Percentiles rank a stretch among this genome's conserved stretches.
phyloP scores from a whole-genome alignment of 2,888 invertebrate genomes.

The Nezara viridula region DNA sequence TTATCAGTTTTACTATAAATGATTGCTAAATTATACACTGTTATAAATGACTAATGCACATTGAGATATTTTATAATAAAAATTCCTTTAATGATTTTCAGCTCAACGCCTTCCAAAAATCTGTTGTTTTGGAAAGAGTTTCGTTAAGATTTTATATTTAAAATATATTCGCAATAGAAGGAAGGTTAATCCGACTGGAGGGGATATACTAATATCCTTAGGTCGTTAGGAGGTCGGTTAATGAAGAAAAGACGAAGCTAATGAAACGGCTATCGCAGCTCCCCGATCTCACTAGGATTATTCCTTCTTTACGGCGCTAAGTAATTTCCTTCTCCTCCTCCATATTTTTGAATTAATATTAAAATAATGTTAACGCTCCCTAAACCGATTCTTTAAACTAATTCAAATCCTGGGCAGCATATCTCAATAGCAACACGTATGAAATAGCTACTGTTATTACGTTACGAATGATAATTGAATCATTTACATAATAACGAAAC shows the following conservation, averaged over 20 bases:
- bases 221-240: constrained; percentile 44
- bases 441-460: no score
- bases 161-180: neutral
- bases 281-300: constrained; percentile 48
- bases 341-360: constrained; percentile 51
- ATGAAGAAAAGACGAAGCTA: constrained; percentile 51
- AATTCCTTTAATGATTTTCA: neutral
- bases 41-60: neutral
- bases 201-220: constrained; percentile 38
- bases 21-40: no score
- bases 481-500: no score
- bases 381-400: neutral
- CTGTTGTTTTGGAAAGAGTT: neutral
- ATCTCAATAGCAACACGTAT: no score
- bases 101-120: neutral
- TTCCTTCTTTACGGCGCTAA: constrained; percentile 16
- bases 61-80: neutral
- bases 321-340: constrained; percentile 40
- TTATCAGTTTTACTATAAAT: no score
- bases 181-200: neutral
- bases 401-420: neutral
- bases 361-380: neutral
- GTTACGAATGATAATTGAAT: no score
- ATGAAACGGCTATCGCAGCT: constrained; percentile 50
- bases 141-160: constrained; percentile 9